phyloP scores from a whole-genome alignment of 2,888 invertebrate genomes.

The Polymixis flavicincta region DNA sequence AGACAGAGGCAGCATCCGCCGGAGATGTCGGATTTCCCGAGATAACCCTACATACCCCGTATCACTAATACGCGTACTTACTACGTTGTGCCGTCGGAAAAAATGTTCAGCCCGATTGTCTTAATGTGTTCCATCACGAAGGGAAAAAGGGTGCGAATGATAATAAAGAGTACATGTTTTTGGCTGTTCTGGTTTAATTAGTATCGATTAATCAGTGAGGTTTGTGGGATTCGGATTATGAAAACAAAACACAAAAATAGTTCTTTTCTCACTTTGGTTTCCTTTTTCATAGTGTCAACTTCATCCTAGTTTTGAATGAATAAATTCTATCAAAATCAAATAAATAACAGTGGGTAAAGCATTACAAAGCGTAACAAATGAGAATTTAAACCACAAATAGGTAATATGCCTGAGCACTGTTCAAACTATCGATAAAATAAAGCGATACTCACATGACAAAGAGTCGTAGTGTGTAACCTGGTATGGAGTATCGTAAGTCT shows the following conservation, averaged over 20 bases:
- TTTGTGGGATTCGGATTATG: not conserved
- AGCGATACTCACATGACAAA: constrained; percentile 33
- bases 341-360: not conserved
- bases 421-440: constrained; percentile 33
- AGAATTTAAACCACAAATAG: constrained; percentile 22
- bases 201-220: not conserved
- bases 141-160: constrained; percentile 50
- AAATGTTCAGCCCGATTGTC: constrained; percentile 58
- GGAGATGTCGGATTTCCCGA: constrained; percentile 76
- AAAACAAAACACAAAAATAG: not conserved
- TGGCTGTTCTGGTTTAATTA: constrained; percentile 43
- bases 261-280: not conserved
- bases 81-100: constrained; percentile 43
- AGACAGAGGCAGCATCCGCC: constrained; percentile 71
- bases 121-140: constrained; percentile 62
- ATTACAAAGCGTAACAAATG: not conserved
- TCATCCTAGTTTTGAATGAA: not conserved
- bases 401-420: not conserved
- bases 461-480: constrained; percentile 43
- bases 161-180: constrained; percentile 32
- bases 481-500: constrained; percentile 54
- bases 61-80: constrained; percentile 63
- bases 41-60: constrained; percentile 69
- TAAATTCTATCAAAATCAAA: not conserved
- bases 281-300: not conserved